A percentile compares a stretch with the other conserved stretches of the same genome.
These are phyloP conservation scores for Antheraea yamamai DNA, from an alignment of 2,888 invertebrate genomes.

Conservation along the genomic window DNA sequence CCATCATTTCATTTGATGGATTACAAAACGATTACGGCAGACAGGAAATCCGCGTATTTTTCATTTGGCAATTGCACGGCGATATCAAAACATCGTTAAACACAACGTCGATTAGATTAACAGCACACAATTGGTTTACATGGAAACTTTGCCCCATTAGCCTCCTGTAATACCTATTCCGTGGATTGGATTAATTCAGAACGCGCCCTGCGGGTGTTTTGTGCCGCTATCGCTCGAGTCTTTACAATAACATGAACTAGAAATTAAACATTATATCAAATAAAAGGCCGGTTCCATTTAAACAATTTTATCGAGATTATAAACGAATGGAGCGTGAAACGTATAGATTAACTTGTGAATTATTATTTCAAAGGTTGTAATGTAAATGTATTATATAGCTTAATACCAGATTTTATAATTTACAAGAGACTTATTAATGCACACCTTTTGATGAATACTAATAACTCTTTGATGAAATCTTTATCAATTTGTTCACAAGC, in stretches of 20 bases:
- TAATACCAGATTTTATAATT: no score
- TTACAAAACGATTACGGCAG: constrained; percentile 71
- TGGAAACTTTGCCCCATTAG: constrained; percentile 70
- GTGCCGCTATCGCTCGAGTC: constrained; percentile 60
- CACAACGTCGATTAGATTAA: constrained; percentile 78
- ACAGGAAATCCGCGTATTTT: constrained; percentile 79
- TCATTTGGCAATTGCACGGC: constrained; percentile 77
- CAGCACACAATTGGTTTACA: constrained; percentile 76
- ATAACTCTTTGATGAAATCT: no score
- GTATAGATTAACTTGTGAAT: constrained; percentile 10
- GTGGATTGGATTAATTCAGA: constrained; percentile 69
- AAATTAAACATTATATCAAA: constrained; percentile 52
- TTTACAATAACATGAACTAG: constrained; percentile 54
- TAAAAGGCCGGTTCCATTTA: constrained; percentile 1
- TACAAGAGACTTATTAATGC: no score
- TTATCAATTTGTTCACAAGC: no score
- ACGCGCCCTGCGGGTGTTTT: constrained; percentile 58
- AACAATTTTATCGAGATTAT: constrained; percentile 10
- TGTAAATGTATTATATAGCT: neutral
- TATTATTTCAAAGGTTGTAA: constrained; percentile 5
- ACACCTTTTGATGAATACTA: no score
- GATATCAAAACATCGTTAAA: constrained; percentile 74
- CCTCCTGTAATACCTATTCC: constrained; percentile 56
- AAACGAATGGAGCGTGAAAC: constrained; percentile 8
- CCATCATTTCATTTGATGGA: constrained; percentile 73